Conservation (phyloP, 2,113 vertebrate genomes). For the Sylvia atricapilla region DNA sequence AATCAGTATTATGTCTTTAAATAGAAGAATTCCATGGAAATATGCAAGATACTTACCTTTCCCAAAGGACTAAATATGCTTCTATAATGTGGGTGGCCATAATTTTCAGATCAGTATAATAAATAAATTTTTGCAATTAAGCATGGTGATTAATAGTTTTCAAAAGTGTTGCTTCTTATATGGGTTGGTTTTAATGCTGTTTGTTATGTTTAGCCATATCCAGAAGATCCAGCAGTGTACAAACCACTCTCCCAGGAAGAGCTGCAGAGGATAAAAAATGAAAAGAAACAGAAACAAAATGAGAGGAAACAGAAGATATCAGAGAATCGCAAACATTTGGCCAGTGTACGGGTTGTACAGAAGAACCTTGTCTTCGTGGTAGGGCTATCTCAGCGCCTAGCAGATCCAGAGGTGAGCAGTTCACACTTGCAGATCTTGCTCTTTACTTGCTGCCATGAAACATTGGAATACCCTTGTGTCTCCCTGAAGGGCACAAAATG, state of each 20-base stretch:
- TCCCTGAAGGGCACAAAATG: neutral
- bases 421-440: neutral
- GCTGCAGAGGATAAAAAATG: conserved; percentile 99
- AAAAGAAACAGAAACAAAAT: conserved; percentile 99
- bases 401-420: conserved; percentile 92
- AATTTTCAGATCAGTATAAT: neutral
- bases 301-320: conserved; percentile 99
- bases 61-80: neutral
- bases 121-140: neutral
- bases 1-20: neutral
- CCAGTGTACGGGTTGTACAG: conserved; percentile 97
- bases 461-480: neutral
- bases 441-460: neutral
- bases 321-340: conserved; percentile 98
- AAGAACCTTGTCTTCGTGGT: conserved; percentile 98
- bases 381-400: conserved; percentile 94
- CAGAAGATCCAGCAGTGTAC: conserved; percentile 98
- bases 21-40: neutral
- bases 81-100: neutral
- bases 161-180: neutral
- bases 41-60: neutral
- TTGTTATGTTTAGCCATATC: conserved; percentile 87
- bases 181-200: neutral
- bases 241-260: conserved; percentile 99
- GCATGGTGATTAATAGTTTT: neutral